Evolutionary conservation across 2,113 vertebrate species (phyloP).

Genomic region (Columba livia): DNA sequence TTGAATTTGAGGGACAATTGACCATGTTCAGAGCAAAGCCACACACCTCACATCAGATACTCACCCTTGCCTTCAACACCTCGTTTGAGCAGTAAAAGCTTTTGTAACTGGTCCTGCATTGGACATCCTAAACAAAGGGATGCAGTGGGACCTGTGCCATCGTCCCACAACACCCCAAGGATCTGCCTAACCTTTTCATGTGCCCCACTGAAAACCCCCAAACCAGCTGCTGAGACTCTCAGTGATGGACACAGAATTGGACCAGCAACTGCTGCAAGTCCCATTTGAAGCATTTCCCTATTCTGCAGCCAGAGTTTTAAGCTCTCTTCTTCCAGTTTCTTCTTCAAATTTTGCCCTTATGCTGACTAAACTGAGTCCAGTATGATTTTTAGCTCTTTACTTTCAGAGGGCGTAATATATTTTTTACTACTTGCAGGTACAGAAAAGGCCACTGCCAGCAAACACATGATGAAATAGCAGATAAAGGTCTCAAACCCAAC

Average conservation of each 20-base stretch:
- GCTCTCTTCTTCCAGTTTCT: background rate
- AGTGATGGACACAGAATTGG: accelerated
- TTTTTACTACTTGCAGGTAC: conserved; percentile 28
- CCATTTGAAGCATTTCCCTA: background rate
- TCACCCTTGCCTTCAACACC: background rate
- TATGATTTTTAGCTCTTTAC: conserved; percentile 17
- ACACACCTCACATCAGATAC: background rate
- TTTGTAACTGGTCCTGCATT: background rate
- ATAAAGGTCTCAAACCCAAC: background rate
- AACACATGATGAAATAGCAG: background rate
- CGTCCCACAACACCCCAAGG: background rate
- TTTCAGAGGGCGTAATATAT: background rate
- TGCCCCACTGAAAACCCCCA: accelerated
- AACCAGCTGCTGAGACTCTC: background rate
- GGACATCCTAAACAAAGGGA: background rate
- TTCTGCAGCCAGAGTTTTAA: background rate
- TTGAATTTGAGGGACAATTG: background rate
- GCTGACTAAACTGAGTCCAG: background rate
- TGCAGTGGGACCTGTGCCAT: accelerated
- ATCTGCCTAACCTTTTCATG: background rate
- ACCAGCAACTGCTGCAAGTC: background rate
- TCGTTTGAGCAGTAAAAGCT: background rate
- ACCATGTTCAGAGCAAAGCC: background rate
- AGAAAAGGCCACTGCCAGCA: background rate
- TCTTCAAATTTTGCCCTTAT: background rate